These are phyloP conservation scores for Lepisosteus osseus DNA, from an alignment of 2,113 vertebrate genomes.

Conservation along the genomic window DNA sequence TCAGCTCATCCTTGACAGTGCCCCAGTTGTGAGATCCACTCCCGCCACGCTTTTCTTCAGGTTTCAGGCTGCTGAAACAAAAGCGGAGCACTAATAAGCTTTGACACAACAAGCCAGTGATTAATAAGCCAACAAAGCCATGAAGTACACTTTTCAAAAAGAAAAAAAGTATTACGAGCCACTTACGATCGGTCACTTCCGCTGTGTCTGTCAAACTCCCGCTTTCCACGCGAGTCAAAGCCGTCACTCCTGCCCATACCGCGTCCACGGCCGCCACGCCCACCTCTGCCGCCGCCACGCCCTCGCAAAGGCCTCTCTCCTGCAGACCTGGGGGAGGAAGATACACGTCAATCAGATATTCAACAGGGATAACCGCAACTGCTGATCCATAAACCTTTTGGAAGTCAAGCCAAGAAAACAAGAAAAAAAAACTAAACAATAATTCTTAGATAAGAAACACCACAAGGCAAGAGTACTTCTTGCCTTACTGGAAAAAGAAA, in stretches of 20 bases:
- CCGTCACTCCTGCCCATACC: conserved; percentile 90
- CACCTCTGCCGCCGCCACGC: conserved; percentile 78
- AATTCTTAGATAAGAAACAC: too few relatives aligned
- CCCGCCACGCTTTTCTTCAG: conserved; percentile 95
- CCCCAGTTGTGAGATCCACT: conserved; percentile 98
- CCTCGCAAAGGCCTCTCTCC: conserved; percentile 86
- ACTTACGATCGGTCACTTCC: conserved; percentile 97
- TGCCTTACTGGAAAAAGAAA: too few relatives aligned
- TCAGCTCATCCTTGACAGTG: conserved; percentile 95
- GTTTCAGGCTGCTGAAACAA: conserved; percentile 95
- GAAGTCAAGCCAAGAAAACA: too few relatives aligned
- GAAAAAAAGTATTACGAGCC: conserved; percentile 5
- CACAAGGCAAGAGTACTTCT: too few relatives aligned
- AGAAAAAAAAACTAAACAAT: too few relatives aligned
- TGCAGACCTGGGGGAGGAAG: conserved; percentile 65
- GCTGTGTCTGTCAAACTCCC: conserved; percentile 96
- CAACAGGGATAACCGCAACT: not conserved
- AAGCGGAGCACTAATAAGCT: conserved; percentile 50
- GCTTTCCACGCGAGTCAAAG: conserved; percentile 93
- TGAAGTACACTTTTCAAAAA: conserved; percentile 23
- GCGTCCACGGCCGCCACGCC: conserved; percentile 84
- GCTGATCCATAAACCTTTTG: too few relatives aligned
- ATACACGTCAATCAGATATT: not conserved
- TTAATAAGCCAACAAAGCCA: conserved; percentile 8
- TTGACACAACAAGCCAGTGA: not conserved